Conservation (phyloP, 2,113 vertebrate species). For the Aspiorhynchus laticeps region DNA sequence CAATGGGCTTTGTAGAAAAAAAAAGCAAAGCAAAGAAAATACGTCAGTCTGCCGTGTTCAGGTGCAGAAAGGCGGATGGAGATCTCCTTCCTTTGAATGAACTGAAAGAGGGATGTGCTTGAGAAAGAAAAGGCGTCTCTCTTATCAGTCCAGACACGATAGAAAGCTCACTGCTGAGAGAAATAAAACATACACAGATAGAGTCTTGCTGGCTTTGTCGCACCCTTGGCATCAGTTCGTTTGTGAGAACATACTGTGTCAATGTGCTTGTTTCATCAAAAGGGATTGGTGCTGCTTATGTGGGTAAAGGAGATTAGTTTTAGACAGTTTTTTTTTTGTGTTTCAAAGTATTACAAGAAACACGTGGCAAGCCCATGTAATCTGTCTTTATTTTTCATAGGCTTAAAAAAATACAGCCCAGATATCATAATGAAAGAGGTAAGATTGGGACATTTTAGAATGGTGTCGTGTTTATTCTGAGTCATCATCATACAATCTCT, state of each 20-base stretch:
- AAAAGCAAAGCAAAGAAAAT: neutral
- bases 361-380: neutral
- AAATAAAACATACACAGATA: slow-evolving; percentile 20
- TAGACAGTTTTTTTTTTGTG: slow-evolving; percentile 27
- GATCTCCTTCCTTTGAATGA: slow-evolving; percentile 16
- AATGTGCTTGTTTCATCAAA: slow-evolving; percentile 41
- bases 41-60: neutral
- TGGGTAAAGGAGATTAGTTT: slow-evolving; percentile 36
- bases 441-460: neutral
- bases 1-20: neutral
- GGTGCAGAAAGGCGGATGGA: slow-evolving; percentile 9
- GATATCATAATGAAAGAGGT: neutral
- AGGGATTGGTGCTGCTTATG: slow-evolving; percentile 32
- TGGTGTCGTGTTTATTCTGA: neutral
- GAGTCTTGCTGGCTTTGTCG: neutral
- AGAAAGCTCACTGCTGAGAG: slow-evolving; percentile 15
- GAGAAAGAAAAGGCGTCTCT: slow-evolving; percentile 16
- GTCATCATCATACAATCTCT: neutral
- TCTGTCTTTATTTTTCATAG: slow-evolving; percentile 4
- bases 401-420: neutral
- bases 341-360: slow-evolving; percentile 31
- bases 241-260: slow-evolving; percentile 8
- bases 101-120: slow-evolving; percentile 10
- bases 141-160: slow-evolving; percentile 18
- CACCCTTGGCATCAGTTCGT: slow-evolving; percentile 9